Conservation (phyloP, 2,888 invertebrate species). For the Nemoura dubitans region DNA sequence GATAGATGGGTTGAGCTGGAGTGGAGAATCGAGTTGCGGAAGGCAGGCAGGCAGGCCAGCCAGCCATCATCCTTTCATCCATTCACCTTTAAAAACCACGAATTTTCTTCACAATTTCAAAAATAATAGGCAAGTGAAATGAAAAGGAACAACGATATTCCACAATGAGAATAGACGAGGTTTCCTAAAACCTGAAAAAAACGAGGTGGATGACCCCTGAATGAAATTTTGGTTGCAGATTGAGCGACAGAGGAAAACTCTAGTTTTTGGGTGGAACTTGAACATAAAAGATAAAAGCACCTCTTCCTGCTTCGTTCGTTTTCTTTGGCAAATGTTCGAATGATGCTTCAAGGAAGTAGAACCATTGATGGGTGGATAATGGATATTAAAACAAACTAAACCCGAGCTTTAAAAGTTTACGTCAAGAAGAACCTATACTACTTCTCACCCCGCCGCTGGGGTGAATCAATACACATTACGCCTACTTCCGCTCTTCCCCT, state of each 20-base stretch:
- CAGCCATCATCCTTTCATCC: background rate
- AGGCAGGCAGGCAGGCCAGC: background rate
- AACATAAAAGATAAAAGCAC: background rate
- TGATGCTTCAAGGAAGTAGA: background rate
- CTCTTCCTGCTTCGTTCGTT: background rate
- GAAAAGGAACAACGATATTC: background rate
- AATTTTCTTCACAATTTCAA: background rate
- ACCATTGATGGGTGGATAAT: background rate
- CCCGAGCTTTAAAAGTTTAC: no score
- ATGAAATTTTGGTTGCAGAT: background rate
- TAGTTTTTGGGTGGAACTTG: background rate
- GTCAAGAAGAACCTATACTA: no score
- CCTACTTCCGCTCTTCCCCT: background rate
- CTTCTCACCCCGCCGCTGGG: no score
- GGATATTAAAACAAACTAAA: no score
- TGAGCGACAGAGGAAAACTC: slow-evolving; percentile 7
- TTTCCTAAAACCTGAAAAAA: background rate
- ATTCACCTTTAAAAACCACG: background rate
- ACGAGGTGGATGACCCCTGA: background rate
- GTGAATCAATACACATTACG: no score
- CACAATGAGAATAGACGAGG: background rate
- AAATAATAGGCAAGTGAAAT: background rate
- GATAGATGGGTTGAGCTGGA: background rate
- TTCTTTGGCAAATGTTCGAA: background rate
- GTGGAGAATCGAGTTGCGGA: no score